Percentiles rank a stretch among this genome's conserved stretches.
phyloP scores from a whole-genome alignment of 1,140 invertebrate genomes.

The Heliconius eleuchia region DNA sequence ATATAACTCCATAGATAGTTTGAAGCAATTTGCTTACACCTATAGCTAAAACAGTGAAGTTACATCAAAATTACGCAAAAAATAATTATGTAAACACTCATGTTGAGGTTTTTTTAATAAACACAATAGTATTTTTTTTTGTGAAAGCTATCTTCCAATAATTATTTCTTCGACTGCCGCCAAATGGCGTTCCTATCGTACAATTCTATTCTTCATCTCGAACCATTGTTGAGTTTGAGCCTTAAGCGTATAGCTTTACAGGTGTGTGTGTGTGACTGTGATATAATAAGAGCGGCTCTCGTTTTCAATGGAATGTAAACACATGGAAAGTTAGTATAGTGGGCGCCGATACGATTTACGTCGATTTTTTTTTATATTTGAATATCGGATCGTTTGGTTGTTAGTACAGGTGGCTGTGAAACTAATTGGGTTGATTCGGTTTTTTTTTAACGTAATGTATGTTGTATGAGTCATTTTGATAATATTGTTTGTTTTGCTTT shows the following conservation, averaged over 20 bases:
- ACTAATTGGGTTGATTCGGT: too few species aligned
- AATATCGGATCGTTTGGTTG: neutral
- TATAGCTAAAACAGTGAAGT: neutral
- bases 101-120: conserved; percentile 16
- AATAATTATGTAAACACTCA: conserved; percentile 18
- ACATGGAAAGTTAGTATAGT: conserved; percentile 43
- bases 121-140: conserved; percentile 21
- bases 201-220: conserved; percentile 14
- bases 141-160: conserved; percentile 31
- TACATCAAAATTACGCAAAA: conserved; percentile 24
- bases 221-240: conserved; percentile 20
- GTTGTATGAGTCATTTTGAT: too few species aligned
- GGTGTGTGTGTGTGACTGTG: conserved; percentile 5
- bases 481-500: too few species aligned
- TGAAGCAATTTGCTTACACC: neutral
- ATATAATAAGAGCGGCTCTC: conserved; percentile 42
- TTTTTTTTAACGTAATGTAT: too few species aligned
- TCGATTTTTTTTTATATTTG: neutral
- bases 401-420: neutral
- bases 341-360: conserved; percentile 21
- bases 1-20: neutral
- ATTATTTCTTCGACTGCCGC: conserved; percentile 31
- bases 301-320: conserved; percentile 54
- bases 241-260: conserved; percentile 30
- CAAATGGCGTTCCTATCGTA: conserved; percentile 31